Evolutionary conservation across 2,888 invertebrate species (phyloP).

Genomic region (Eristalis intricaria): DNA sequence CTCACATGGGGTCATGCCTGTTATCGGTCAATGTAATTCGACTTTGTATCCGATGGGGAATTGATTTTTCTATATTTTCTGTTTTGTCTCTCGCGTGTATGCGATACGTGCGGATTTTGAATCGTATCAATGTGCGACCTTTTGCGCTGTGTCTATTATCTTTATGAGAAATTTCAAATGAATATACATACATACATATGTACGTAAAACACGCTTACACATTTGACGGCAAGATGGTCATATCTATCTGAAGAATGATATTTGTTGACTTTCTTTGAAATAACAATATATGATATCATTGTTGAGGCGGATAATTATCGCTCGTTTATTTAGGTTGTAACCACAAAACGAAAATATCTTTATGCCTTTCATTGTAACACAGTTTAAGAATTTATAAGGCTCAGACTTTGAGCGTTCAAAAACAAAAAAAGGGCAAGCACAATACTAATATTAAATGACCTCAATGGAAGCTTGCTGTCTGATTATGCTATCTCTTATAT

Average conservation of each 20-base stretch:
- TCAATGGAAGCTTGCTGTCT: neutral
- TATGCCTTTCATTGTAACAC: neutral
- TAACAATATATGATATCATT: neutral
- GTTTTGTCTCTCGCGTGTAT: neutral
- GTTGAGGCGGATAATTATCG: neutral
- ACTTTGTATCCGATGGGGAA: slow-evolving; percentile 14
- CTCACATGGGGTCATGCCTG: slow-evolving; percentile 16
- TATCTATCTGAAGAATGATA: neutral
- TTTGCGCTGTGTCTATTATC: slow-evolving; percentile 22
- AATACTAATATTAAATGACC: slow-evolving; percentile 20
- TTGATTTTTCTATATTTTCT: slow-evolving; percentile 16
- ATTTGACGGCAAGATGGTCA: neutral
- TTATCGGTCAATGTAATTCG: slow-evolving; percentile 20
- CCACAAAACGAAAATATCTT: neutral
- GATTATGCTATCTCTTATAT: slow-evolving; percentile 17
- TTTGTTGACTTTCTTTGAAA: slow-evolving; percentile 1
- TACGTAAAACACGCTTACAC: neutral
- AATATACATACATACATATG: neutral
- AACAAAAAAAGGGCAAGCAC: slow-evolving; percentile 4
- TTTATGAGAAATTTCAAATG: neutral
- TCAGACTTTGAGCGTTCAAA: slow-evolving; percentile 7
- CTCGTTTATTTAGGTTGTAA: neutral
- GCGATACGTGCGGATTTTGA: neutral
- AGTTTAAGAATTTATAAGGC: neutral
- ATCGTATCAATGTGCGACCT: neutral